Base-by-base conservation (phyloP, 2,888 invertebrate species). In the Drosophila meridionalis region DNA sequence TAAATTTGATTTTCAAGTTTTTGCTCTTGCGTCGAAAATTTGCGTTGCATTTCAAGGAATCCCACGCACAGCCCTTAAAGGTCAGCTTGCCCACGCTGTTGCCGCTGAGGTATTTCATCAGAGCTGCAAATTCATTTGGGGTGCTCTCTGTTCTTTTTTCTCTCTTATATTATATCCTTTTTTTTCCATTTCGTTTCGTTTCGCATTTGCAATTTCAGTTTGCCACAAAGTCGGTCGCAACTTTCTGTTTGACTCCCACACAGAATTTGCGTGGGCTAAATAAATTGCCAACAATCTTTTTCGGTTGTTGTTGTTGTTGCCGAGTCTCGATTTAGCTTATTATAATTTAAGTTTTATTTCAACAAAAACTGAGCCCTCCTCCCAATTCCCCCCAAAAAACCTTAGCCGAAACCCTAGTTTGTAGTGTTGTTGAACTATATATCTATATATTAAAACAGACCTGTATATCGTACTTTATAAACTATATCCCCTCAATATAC, bases 391-490 rank as follows among this genome's bases (percentile, higher is more conserved):
- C 30, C n/a, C 30, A 50, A 34, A 28, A n/a, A n/a, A 2, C 63
- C 65, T 66, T 66, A 74, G 56, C 67, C 64, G 57, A 47, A 43
- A 69, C 73, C 48, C 55, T 85, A 85, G 78, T 70, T 68, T 72
- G 75, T 83, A 83, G 75, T 74, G 74, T 83, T 83, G 72, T 76
- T 83, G 43, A 47, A 42, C 66, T 59, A 52, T 48, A 61, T 67
- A 76, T 62, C 14, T 64, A 50, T 48, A 60, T 47, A 65, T 52
- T 11, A 5, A 69, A 76, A 63, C n/a, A 71, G 53, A 69, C 68
- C 66, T 76, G 79, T 82, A 79, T 82, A 79, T 82, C 80, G 80
- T 82, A 56, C 53, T 60, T 45, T 61, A 53, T 53, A 61, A 61
- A 43, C 43, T 45, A 11, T 53, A 1, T 34, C 14, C 14, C 62